Base-by-base conservation (phyloP, 2,797 vertebrate species). In the Percopsis omiscomaycus region DNA sequence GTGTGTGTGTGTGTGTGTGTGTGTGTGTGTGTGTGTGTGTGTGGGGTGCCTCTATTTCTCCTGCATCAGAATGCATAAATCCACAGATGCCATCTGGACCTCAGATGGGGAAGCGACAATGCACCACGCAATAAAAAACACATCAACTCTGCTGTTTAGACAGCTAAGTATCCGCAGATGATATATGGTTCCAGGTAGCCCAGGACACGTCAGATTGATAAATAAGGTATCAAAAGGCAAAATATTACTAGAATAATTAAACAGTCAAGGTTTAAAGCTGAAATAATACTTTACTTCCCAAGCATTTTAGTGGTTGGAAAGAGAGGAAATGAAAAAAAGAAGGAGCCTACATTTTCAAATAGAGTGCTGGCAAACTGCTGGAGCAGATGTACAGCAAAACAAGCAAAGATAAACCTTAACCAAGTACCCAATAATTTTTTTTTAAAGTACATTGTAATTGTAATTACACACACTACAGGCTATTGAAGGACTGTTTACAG, bases 61-160 rank as follows among this genome's bases (percentile, higher is more conserved):
- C 10, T 62, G 48, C 59, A 70, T 69, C 63, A 74, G 48, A 65
- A 80, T 75, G 48, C 67, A 82, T 85, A 83, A 88, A 82, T 76
- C 71, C 37, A 77, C 6, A 28, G 68, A n/a, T 71, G 49, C 77
- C 80, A 82, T 81, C 79, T 86, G 80, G 73, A 66, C 56, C 48
- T 61, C 50, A 73, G 66, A 69, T 66, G 75, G 64, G 75, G 67
- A 71, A 48, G 61, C 69, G 70, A 74, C 77, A 69, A 64, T 54
- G 54, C 37, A 53, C 52, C 45, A 61, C 61, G 60, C 71, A 70
- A 78, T 50, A 73, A 56, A 3, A 68, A 51, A 59, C 42, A 69
- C 49, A 70, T 65, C 28, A 62, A 67, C 53, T 22, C 27, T 55
- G 22, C 59, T 60, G 65, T 68, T 65, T 52, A 52, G 58, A 73